Evolutionary conservation across 2,888 invertebrate species (phyloP), one percentile per base, ranked within the genome.

Genomic region (Drosophila koepferae): DNA sequence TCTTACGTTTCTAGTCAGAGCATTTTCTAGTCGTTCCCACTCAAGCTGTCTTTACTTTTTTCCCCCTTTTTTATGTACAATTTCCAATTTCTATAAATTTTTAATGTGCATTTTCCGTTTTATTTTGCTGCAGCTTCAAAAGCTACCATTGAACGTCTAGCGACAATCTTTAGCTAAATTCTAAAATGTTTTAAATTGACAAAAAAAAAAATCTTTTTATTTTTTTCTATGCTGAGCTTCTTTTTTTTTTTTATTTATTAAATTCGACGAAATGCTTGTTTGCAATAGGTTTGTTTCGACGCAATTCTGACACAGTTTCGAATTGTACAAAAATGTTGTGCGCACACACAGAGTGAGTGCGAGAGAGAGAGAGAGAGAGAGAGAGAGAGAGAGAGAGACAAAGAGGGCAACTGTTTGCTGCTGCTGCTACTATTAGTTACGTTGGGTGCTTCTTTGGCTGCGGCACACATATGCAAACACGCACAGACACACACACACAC

Each of bases 301-400:
- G 60, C 63, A 72, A 72, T 79, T 89, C 78, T 83, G 90, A 86
- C 89, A 89, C 89, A 86, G 65, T 89, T 83, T 79, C 63, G 72
- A 71, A 76, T 81, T 74, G 75, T 80, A 76, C 80, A 81, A 84
- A 74, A 77, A 84, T 80, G 77, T 81, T 63, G 74, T 77, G 74
- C 74, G 74, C 74, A 80, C 78, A 31, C 14, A 44, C 16, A 36
- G 3, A 20, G 20, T 20, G 20, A 20, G 20, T 20, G n/a, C n/a
- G n/a, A n/a, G n/a, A 3, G 6, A 44, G 20, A 36, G 6, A 36
- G 16, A 1, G n/a, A 31, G 12, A 6, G 16, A 14, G 28, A 31
- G 14, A 0, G n/a, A 31, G n/a, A 31, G 12, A 3, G 12, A n/a
- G 2, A 43, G 28, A 31, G 8, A 0, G 12, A 16, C 44, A 44